Base-by-base conservation (phyloP, 2,797 vertebrate species). In the Peromyscus melanophrys region DNA sequence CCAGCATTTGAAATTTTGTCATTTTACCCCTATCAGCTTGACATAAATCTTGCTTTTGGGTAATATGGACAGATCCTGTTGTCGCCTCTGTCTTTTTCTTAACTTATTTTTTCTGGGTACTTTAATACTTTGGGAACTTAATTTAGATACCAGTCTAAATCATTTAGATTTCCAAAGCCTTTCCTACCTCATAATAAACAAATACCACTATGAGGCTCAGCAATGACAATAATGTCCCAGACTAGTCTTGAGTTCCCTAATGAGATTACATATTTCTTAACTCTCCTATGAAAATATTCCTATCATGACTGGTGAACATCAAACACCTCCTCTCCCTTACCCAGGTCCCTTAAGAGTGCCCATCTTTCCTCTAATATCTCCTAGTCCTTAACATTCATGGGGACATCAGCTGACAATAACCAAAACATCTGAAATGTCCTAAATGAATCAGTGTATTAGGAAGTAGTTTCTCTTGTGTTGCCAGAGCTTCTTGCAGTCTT, bases 21-120 rank as follows among this genome's bases (percentile, higher is more conserved):
- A 40, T 40, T 11, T 55, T 4, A 6, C 2, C 17, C 14, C 5
- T 9, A 43, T 1, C 10, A 59, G 0, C 9, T 29, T 75, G 25
- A 59, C 5, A 40, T 9, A 57, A 52, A 73, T 73, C 25, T 89
- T 76, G 2, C 17, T 89, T 76, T 43, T 59, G 2, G 25, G 37
- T 75, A 37, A 76, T 29, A 27, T 6, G 2, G 37, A 14, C 12
- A 61, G 69, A 55, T 12, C 3, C 17, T 29, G 9, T 76, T 71
- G 8, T 59, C 27, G 75, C 8, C 27, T 5, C 23, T 31, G 6
- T 29, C 4, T 57, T 61, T 61, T 61, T 31, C 11, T 25, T 89
- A 21, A 16, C 25, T 40, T 29, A 8, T 37, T 14, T 57, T 34
- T 71, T 21, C 69, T 75, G 37, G 5, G 37, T 59, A 6, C 5